Base-by-base conservation (phyloP, 2,888 invertebrate genomes). In the Cylloceria caligata region DNA sequence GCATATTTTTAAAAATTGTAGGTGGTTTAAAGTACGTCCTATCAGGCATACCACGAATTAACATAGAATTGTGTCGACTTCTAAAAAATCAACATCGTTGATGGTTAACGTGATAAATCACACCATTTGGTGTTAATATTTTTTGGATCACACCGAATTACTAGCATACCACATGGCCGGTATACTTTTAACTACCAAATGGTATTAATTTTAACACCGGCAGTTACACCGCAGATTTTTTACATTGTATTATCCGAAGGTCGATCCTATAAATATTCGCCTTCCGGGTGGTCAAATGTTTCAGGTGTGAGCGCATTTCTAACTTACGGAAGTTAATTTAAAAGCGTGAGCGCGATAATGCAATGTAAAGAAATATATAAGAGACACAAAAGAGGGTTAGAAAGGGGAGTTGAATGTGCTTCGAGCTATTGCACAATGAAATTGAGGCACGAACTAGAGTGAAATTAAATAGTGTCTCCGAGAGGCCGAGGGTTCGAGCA, bases 401-500 rank as follows among this genome's bases (percentile, higher is more conserved):
- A 19, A 19, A 34, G 19, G 30, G 36, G 60, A 60, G 60, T 60
- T 60, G 60, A 60, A 60, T 60, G 30, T 60, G 30, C 60, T 34
- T 9, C 34, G 64, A 52, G 47, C 49, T 39, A 74, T 45, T 21
- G 65, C 74, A 52, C 60, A 52, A 64, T 49, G 49, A 74, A 64
- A 62, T 64, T 64, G 52, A 65, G 39, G 52, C 55, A 39, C 49
- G 64, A 52, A 55, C 49, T 49, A 55, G 65, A 57, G 55, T 67
- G 52, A 67, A 67, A 55, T 65, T 75, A 55, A 75, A 75, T 65
- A 67, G 62, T 67, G 67, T 39, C 57, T 21, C 24, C 16, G 21
- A 47, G 42, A 67, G 19, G 30, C 21, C 47, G 81, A 80, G 84
- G 83, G 85, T 83, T 86, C 86, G 85, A 83, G 86, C 86, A 86